A percentile compares a stretch with the other conserved stretches of the same genome.
phyloP scores from a whole-genome alignment of 2,888 invertebrate species.

The Eretmocerus hayati region DNA sequence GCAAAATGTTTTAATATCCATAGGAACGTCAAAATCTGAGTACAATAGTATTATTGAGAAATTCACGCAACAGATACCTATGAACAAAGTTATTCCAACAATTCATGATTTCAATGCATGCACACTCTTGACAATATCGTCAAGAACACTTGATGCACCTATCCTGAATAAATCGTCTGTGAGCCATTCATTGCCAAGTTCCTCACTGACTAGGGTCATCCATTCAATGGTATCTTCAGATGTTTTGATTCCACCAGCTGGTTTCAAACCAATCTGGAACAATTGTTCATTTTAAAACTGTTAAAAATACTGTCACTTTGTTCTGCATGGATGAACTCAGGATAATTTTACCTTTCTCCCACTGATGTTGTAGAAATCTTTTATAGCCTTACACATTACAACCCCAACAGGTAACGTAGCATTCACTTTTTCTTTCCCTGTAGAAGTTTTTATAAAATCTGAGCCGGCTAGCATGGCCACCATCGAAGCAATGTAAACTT shows the following conservation, averaged over 20 bases:
- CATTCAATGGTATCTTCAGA: slow-evolving; percentile 79
- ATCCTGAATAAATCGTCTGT: slow-evolving; percentile 76
- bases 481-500: slow-evolving; percentile 84
- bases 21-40: too few species aligned
- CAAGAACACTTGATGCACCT: slow-evolving; percentile 87
- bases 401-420: slow-evolving; percentile 87
- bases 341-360: slow-evolving; percentile 57
- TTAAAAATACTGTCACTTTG: too few species aligned
- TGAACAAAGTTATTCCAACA: too few species aligned
- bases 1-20: too few species aligned
- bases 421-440: slow-evolving; percentile 92
- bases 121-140: slow-evolving; percentile 56
- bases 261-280: slow-evolving; percentile 89
- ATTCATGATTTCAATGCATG: slow-evolving; percentile 8
- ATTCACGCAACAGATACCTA: too few species aligned
- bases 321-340: too few species aligned
- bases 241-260: slow-evolving; percentile 92
- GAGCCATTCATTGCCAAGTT: slow-evolving; percentile 84
- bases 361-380: slow-evolving; percentile 65
- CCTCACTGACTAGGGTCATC: slow-evolving; percentile 74
- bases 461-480: slow-evolving; percentile 93
- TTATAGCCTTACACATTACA: slow-evolving; percentile 91
- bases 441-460: slow-evolving; percentile 98
- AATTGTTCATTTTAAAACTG: too few species aligned
- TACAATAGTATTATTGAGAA: too few species aligned